Conservation (phyloP, 2,888 invertebrate species). For the Oxytorus armatus region DNA sequence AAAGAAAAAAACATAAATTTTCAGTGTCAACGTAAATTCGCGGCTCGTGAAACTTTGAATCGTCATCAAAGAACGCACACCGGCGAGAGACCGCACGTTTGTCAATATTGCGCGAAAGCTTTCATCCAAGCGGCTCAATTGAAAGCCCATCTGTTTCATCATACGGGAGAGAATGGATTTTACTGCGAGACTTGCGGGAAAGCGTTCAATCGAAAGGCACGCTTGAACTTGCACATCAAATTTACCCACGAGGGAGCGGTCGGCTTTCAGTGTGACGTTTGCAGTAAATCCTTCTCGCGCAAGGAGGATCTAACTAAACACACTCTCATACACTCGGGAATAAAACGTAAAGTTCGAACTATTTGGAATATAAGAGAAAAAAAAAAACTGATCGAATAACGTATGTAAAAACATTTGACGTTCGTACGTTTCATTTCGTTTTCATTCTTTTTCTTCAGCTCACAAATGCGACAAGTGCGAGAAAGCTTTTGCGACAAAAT, state of each 20-base stretch:
- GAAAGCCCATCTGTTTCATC: conserved; percentile 91
- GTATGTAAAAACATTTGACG: no score
- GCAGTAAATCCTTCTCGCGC: conserved; percentile 87
- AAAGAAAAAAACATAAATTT: conserved; percentile 67
- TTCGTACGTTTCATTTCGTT: not conserved
- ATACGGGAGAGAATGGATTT: conserved; percentile 89
- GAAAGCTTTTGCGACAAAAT: conserved; percentile 89
- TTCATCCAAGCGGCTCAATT: conserved; percentile 94
- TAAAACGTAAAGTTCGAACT: conserved; percentile 86
- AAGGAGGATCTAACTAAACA: conserved; percentile 88
- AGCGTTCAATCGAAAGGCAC: conserved; percentile 85
- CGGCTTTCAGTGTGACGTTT: conserved; percentile 86
- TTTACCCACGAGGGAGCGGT: conserved; percentile 88
- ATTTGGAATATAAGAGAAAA: no score
- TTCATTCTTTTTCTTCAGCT: conserved; percentile 71
- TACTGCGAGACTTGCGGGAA: conserved; percentile 87
- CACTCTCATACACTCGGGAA: conserved; percentile 86
- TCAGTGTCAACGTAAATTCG: conserved; percentile 91
- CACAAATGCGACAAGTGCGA: conserved; percentile 85
- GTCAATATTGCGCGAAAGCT: conserved; percentile 90
- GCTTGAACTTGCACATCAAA: conserved; percentile 87
- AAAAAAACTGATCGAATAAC: no score
- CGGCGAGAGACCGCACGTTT: conserved; percentile 86
- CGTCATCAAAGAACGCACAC: conserved; percentile 90
- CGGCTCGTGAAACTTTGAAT: conserved; percentile 93